Evolutionary conservation across 2,888 invertebrate genomes (phyloP), one percentile per base, ranked within the genome.

Genomic region (Scaptomyza parva): DNA sequence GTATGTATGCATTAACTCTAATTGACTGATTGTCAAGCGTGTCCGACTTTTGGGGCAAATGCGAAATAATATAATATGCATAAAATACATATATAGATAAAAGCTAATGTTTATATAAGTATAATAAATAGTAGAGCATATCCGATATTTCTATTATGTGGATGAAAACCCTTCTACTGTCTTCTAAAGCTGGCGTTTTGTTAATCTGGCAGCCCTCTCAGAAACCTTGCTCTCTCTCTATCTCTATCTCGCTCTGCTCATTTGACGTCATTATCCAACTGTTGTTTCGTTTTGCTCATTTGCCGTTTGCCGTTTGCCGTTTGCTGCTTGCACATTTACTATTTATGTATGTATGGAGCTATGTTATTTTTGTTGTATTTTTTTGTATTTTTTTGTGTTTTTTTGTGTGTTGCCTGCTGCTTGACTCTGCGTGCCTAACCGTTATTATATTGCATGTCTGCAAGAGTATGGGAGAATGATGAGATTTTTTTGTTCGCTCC

Each of bases 191-290:
- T 50, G 39, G n/a, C n/a, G n/a, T n/a, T n/a, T 40, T 45, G 59
- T 64, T 64, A 39, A 69, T 62, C 70, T 63, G 70, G 58, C 63
- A 69, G 50, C 67, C 40, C 60, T 59, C 67, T 58, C 35, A 33
- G 40, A 18, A 51, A 44, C 48, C 35, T 43, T 28, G 26, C 8
- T n/a, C 35, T 37, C 35, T 26, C 30, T 22, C 26, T 22, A 4
- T 37, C 41, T 9, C 45, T 33, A 14, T 48, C 47, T 12, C 33
- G 28, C 59, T 51, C 44, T 70, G 37, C 52, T 54, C 55, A 61
- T 76, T 70, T 73, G 76, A 73, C 73, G 73, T 74, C 73, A 74
- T 74, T 74, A 76, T 76, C 66, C 76, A 76, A 74, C 73, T 66
- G 72, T 74, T 75, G 73, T 73, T 75, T 55, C 47, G 51, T 3